Percentiles rank a stretch among this genome's conserved stretches.
Conservation (phyloP, 2,888 invertebrate genomes). For the Parasteatoda lunata region DNA sequence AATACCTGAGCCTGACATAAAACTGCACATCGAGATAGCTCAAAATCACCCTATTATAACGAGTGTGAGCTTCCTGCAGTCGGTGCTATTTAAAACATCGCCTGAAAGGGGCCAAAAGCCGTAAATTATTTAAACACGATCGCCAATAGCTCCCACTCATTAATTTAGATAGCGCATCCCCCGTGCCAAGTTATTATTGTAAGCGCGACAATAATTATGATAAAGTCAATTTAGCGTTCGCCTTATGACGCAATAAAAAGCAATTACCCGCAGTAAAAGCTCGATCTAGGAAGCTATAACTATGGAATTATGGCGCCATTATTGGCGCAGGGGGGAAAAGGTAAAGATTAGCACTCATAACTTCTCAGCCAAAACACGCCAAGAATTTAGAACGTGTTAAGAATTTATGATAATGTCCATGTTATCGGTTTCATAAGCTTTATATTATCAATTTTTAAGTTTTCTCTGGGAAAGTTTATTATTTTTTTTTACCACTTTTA, state of each 20-base stretch:
- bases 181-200: conserved; percentile 63
- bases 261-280: conserved; percentile 64
- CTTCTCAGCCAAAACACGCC: conserved; percentile 57
- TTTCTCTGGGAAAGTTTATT: conserved; percentile 11
- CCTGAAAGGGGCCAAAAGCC: conserved; percentile 27
- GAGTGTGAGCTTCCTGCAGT: conserved; percentile 47
- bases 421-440: conserved; percentile 53
- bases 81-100: conserved; percentile 31
- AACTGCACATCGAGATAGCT: conserved; percentile 13
- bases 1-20: conserved; percentile 11
- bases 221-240: conserved; percentile 67
- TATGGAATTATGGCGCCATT: conserved; percentile 67
- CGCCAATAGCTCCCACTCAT: conserved; percentile 55
- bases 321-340: conserved; percentile 56
- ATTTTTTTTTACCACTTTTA: conserved; percentile 13
- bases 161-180: conserved; percentile 62
- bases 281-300: conserved; percentile 65
- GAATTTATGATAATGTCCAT: conserved; percentile 61
- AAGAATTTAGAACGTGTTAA: conserved; percentile 61
- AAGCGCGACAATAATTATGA: conserved; percentile 67
- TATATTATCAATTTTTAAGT: conserved; percentile 56
- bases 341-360: conserved; percentile 58
- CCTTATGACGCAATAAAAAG: conserved; percentile 67
- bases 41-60: conserved; percentile 48
- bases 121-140: conserved; percentile 64